Conservation (phyloP, 2,113 vertebrate genomes). For the pig (Sus scrofa) region DNA sequence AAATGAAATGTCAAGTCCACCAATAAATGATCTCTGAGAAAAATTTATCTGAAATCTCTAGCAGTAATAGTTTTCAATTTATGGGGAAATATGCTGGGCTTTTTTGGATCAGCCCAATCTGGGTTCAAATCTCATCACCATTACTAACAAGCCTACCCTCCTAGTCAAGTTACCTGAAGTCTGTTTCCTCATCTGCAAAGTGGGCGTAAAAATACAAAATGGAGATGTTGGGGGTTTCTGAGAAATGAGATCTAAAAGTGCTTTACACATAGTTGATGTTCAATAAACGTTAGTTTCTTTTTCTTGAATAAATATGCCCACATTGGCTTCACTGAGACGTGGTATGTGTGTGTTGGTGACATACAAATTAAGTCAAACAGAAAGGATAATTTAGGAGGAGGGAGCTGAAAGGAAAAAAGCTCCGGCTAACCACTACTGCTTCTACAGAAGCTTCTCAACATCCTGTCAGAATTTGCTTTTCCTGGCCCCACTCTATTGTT, state of each 20-base stretch:
- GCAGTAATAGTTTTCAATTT: not conserved
- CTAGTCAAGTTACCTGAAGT: not conserved
- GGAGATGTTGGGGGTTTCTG: not conserved
- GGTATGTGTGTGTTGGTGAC: not conserved
- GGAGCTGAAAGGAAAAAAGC: not conserved
- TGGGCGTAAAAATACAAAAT: conserved; percentile 22
- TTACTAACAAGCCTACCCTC: not conserved
- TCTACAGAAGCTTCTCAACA: not conserved
- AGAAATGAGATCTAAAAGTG: not conserved
- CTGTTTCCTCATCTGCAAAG: not conserved
- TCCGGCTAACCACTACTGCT: not conserved
- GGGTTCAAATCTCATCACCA: not conserved
- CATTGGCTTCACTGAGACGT: not conserved
- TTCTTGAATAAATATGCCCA: not conserved
- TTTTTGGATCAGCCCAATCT: not conserved
- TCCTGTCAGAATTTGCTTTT: not conserved
- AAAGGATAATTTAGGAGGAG: not conserved
- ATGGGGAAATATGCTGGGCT: not conserved
- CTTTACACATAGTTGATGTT: not conserved
- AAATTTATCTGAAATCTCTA: not conserved
- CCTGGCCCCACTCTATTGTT: not conserved
- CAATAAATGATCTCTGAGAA: not conserved
- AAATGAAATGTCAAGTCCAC: not conserved
- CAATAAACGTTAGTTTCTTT: not conserved
- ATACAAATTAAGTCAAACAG: not conserved